These are phyloP conservation scores for Ips typographus DNA, from an alignment of 1,140 invertebrate species.

Conservation along the genomic window DNA sequence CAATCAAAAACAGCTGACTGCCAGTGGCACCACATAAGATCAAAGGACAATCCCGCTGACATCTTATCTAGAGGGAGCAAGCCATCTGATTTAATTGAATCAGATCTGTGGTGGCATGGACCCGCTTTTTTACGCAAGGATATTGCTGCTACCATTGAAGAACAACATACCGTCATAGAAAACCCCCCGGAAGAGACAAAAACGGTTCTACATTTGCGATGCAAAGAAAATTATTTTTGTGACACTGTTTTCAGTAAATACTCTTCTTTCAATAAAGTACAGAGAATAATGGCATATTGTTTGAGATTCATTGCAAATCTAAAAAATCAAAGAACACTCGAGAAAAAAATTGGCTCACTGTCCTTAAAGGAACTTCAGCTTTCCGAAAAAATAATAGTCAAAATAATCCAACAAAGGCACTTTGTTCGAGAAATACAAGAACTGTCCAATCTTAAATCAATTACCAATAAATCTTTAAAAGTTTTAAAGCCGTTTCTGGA, in stretches of 20 bases:
- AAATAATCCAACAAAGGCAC: not conserved
- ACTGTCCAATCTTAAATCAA: not conserved
- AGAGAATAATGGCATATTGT: constrained; percentile 2
- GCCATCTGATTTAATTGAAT: constrained; percentile 33
- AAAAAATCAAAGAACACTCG: not conserved
- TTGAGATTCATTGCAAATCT: not conserved
- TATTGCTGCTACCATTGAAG: too few relatives aligned
- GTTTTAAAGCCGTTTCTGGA: constrained; percentile 4
- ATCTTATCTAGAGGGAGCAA: constrained; percentile 39
- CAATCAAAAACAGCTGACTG: constrained; percentile 6
- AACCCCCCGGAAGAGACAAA: not conserved
- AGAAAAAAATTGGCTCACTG: not conserved
- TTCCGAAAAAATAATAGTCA: not conserved
- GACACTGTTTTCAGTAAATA: not conserved
- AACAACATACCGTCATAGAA: not conserved
- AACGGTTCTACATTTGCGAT: not conserved
- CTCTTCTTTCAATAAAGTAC: not conserved
- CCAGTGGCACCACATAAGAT: constrained; percentile 38
- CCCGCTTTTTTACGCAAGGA: not conserved
- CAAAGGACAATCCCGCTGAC: constrained; percentile 44
- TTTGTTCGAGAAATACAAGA: not conserved
- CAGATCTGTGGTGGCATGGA: constrained; percentile 42
- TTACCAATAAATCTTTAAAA: not conserved
- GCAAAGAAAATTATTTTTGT: not conserved
- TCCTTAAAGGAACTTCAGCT: not conserved